These are phyloP conservation scores for Platycnemis pennipes DNA, from an alignment of 2,888 invertebrate species.

Conservation along the genomic window DNA sequence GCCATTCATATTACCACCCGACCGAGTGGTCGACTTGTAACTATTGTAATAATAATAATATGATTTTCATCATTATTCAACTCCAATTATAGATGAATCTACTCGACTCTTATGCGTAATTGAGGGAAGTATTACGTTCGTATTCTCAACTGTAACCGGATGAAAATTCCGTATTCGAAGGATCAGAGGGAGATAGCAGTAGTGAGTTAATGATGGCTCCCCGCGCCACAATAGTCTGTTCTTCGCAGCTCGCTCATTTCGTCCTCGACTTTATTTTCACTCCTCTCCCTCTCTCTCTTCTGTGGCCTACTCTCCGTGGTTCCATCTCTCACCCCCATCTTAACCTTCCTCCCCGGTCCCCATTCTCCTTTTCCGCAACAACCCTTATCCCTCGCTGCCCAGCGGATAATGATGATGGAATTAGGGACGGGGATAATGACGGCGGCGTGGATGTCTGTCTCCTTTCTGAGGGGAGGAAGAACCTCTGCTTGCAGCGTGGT, in stretches of 20 bases:
- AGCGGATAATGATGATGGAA: conserved; percentile 25
- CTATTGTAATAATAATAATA: too few species aligned
- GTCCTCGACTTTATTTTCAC: background rate
- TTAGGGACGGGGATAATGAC: conserved; percentile 33
- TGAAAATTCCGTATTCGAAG: too few species aligned
- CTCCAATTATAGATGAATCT: background rate
- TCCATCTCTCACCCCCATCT: background rate
- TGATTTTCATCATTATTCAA: background rate
- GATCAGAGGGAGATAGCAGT: too few species aligned
- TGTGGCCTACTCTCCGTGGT: background rate
- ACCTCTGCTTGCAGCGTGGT: background rate
- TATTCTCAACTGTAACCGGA: too few species aligned
- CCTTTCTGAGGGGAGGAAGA: background rate
- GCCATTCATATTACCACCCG: too few species aligned
- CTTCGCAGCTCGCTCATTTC: background rate
- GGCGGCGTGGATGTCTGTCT: background rate
- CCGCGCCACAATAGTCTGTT: background rate
- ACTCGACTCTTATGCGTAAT: too few species aligned
- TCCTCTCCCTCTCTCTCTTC: conserved; percentile 21
- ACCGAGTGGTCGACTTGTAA: too few species aligned
- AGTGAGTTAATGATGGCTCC: background rate
- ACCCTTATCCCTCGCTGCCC: background rate
- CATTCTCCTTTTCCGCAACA: background rate
- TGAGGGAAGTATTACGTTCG: too few species aligned
- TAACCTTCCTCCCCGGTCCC: background rate